Conservation (phyloP, 2,888 invertebrate genomes). For the Meloe dianella region DNA sequence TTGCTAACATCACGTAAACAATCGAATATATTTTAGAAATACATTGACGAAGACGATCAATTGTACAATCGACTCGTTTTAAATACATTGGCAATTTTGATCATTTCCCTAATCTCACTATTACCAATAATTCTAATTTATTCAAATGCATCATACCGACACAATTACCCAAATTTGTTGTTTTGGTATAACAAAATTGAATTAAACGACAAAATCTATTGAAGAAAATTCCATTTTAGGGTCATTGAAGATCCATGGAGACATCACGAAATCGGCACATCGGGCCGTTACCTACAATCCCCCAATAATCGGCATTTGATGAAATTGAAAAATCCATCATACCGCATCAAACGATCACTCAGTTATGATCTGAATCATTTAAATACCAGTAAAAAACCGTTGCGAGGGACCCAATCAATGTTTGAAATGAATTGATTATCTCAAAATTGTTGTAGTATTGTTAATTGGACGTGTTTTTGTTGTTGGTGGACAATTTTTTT, state of each 20-base stretch:
- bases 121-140: conserved; percentile 45
- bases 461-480: too few species aligned
- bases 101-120: conserved; percentile 38
- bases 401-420: conserved; percentile 36
- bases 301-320: conserved; percentile 52
- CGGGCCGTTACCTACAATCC: conserved; percentile 66
- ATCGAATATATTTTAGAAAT: conserved; percentile 25
- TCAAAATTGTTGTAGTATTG: too few species aligned
- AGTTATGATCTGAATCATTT: conserved; percentile 49
- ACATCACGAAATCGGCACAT: conserved; percentile 67
- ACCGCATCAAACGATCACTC: conserved; percentile 50
- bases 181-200: conserved; percentile 46
- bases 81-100: conserved; percentile 38
- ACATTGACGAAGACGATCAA: conserved; percentile 36
- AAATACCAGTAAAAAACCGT: neutral
- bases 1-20: too few species aligned
- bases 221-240: conserved; percentile 58
- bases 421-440: conserved; percentile 20
- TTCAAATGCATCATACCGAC: conserved; percentile 39
- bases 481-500: neutral
- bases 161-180: conserved; percentile 51
- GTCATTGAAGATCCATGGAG: conserved; percentile 66
- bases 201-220: too few species aligned
- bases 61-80: conserved; percentile 40
- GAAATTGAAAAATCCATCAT: conserved; percentile 43